Conservation (phyloP, 1,140 invertebrate species). For the Grapholita molesta region DNA sequence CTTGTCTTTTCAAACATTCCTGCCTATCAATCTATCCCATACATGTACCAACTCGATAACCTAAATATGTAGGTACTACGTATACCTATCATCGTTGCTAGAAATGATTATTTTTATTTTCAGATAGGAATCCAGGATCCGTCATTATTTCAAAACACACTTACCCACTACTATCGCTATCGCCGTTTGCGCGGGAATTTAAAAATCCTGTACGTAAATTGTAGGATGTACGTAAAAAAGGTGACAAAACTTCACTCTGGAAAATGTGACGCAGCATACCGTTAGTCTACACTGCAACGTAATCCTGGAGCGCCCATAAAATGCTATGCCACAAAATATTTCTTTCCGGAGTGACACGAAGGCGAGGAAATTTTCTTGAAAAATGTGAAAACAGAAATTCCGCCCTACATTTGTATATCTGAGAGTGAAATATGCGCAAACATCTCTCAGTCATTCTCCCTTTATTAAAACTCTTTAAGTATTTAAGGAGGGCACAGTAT, state of each 20-base stretch:
- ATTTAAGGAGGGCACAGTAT: constrained; percentile 14
- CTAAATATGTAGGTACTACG: no score
- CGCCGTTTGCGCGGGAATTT: not conserved
- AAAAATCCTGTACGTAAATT: not conserved
- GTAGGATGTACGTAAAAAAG: not conserved
- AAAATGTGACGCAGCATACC: not conserved
- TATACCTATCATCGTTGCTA: no score
- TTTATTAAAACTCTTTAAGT: constrained; percentile 17
- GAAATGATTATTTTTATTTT: no score
- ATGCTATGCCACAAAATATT: constrained; percentile 5
- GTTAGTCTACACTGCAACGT: constrained; percentile 7
- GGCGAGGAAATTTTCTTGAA: constrained; percentile 5
- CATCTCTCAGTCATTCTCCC: constrained; percentile 14
- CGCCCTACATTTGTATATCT: constrained; percentile 11
- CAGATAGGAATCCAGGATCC: not conserved
- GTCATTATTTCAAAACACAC: not conserved
- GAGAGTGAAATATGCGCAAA: constrained; percentile 14
- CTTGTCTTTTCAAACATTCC: no score
- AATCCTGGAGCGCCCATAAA: constrained; percentile 7
- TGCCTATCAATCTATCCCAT: no score
- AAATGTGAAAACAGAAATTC: constrained; percentile 4
- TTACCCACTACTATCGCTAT: no score
- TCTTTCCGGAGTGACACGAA: not conserved
- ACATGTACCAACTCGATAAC: no score
- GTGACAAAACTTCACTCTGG: not conserved